phyloP scores from a whole-genome alignment of 2,113 vertebrate species.

The Edolisoma coerulescens region DNA sequence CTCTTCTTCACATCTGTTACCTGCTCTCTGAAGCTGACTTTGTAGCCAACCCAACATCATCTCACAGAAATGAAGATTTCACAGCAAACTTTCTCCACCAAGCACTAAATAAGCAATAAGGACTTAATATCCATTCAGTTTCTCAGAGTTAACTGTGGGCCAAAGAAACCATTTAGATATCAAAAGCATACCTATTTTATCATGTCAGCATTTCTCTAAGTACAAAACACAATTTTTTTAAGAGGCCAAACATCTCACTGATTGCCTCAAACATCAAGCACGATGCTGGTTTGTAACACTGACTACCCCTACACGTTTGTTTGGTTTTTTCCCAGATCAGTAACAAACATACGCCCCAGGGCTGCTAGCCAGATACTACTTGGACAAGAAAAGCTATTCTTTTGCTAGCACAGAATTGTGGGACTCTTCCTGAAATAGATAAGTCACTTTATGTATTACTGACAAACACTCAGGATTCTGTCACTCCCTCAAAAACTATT shows the following conservation, averaged over 20 bases:
- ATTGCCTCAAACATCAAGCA: not conserved
- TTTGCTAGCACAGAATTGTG: not conserved
- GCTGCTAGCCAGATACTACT: not conserved
- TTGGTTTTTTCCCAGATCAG: not conserved
- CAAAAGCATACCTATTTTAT: not conserved
- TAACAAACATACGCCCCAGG: not conserved
- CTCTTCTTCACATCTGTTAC: not conserved
- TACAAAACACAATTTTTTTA: not conserved
- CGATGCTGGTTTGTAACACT: fast-evolving
- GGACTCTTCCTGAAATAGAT: not conserved
- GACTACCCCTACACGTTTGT: not conserved
- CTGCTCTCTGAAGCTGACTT: not conserved
- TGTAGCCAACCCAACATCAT: not conserved
- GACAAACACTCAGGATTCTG: not conserved
- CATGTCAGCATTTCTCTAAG: not conserved
- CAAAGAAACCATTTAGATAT: not conserved
- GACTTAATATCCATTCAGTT: not conserved
- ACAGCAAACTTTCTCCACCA: not conserved
- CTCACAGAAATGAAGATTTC: not conserved
- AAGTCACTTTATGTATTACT: not conserved
- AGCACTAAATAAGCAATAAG: not conserved
- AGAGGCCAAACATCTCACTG: not conserved
- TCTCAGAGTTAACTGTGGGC: not conserved
- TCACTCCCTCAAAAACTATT: not conserved
- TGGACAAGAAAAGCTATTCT: not conserved